phyloP scores from a whole-genome alignment of 1,140 invertebrate species.

The Drosophila ercepeae region DNA sequence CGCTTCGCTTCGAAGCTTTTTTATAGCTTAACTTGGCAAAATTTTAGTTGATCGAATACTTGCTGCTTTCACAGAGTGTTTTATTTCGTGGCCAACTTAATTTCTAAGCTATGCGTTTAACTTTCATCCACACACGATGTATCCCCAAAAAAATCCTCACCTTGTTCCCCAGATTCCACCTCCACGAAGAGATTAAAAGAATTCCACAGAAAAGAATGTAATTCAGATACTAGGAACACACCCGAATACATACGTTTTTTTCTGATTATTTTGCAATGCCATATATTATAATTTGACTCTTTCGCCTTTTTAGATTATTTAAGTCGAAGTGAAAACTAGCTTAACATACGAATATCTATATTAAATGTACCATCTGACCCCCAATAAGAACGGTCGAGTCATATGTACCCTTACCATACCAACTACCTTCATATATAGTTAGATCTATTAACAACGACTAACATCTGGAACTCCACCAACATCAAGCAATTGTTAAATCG shows the following conservation, averaged over 20 bases:
- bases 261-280: slow-evolving; percentile 68
- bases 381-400: slow-evolving; percentile 35
- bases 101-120: slow-evolving; percentile 58
- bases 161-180: background rate
- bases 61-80: slow-evolving; percentile 72
- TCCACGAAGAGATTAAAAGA: background rate
- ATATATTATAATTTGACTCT: slow-evolving; percentile 60
- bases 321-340: slow-evolving; percentile 51
- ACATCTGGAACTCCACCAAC: slow-evolving; percentile 50
- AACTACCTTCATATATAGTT: slow-evolving; percentile 40
- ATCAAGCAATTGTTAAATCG: slow-evolving; percentile 43
- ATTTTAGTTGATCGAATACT: slow-evolving; percentile 52
- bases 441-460: slow-evolving; percentile 54
- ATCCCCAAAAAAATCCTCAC: background rate
- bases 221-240: slow-evolving; percentile 15
- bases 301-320: slow-evolving; percentile 55
- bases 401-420: slow-evolving; percentile 13
- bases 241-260: slow-evolving; percentile 12
- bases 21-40: slow-evolving; percentile 50
- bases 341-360: slow-evolving; percentile 50
- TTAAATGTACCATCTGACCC: slow-evolving; percentile 42
- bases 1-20: slow-evolving; percentile 59
- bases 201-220: slow-evolving; percentile 9
- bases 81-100: slow-evolving; percentile 66
- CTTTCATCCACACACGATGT: slow-evolving; percentile 8